phyloP scores from a whole-genome alignment of 2,113 vertebrate genomes.

The Sakesphorus luctuosus region DNA sequence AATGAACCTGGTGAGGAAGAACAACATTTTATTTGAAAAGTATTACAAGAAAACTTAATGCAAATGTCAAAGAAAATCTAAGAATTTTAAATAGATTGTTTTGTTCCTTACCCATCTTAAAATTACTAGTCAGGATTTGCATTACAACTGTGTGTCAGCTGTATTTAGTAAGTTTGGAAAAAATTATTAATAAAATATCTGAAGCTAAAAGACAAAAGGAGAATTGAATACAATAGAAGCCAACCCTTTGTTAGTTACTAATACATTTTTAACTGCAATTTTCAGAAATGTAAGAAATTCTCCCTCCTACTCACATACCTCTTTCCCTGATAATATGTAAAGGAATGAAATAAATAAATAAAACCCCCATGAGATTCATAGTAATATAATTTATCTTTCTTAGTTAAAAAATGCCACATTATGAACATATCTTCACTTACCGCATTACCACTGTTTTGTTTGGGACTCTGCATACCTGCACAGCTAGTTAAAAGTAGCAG shows the following conservation, averaged over 20 bases:
- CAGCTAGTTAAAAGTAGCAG: neutral
- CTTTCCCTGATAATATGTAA: neutral
- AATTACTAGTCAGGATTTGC: neutral
- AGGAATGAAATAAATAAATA: neutral
- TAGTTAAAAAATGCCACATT: neutral
- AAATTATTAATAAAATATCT: slow-evolving; percentile 39
- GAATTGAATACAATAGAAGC: neutral
- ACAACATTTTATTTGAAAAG: neutral
- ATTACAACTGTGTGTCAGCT: neutral
- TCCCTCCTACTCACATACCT: neutral
- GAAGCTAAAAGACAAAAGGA: neutral
- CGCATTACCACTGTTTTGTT: neutral
- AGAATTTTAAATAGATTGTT: neutral
- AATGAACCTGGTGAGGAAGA: neutral
- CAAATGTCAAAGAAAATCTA: neutral
- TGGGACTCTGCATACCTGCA: neutral
- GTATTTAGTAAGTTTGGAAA: neutral
- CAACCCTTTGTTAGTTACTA: neutral
- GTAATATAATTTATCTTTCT: neutral
- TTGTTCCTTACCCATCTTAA: neutral
- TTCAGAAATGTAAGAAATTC: neutral
- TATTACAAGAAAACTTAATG: neutral
- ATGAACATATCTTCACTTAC: neutral
- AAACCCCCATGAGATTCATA: neutral
- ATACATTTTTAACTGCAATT: neutral